Evolutionary conservation across 2,797 vertebrate genomes (phyloP).

Genomic region (Megaceryle alcyon): DNA sequence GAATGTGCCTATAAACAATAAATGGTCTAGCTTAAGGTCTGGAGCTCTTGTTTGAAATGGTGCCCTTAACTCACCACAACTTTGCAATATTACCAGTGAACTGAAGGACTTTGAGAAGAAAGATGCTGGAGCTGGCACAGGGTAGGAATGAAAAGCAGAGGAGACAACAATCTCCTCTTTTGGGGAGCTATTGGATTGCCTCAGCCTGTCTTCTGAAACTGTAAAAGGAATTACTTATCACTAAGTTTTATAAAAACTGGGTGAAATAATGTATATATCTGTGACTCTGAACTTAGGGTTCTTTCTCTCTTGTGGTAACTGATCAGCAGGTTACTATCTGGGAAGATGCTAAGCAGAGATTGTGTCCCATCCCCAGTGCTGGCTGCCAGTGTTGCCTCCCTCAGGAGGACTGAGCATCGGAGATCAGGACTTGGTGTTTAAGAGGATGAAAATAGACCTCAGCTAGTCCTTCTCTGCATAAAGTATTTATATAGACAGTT

Average conservation of each 20-base stretch:
- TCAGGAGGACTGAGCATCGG: neutral
- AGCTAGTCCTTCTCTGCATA: neutral
- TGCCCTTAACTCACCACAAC: neutral
- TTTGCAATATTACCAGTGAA: neutral
- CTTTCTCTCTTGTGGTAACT: neutral
- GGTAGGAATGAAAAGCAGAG: neutral
- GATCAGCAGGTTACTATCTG: neutral
- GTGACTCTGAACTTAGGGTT: neutral
- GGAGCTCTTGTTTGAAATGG: neutral
- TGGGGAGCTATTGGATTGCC: neutral
- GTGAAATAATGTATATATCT: neutral
- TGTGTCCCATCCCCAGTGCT: neutral
- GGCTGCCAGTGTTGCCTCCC: neutral
- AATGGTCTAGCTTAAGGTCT: neutral
- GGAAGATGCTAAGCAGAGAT: neutral
- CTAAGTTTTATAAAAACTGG: neutral
- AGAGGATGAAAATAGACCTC: neutral
- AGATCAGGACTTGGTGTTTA: neutral
- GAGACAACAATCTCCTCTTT: neutral
- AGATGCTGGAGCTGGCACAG: neutral
- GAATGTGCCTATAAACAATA: neutral
- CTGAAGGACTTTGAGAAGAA: neutral
- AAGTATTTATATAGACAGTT: neutral
- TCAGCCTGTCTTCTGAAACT: neutral
- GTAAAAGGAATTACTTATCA: neutral